Evolutionary conservation across 2,113 vertebrate species (phyloP).

Genomic region (Tricholaema leucomelas): DNA sequence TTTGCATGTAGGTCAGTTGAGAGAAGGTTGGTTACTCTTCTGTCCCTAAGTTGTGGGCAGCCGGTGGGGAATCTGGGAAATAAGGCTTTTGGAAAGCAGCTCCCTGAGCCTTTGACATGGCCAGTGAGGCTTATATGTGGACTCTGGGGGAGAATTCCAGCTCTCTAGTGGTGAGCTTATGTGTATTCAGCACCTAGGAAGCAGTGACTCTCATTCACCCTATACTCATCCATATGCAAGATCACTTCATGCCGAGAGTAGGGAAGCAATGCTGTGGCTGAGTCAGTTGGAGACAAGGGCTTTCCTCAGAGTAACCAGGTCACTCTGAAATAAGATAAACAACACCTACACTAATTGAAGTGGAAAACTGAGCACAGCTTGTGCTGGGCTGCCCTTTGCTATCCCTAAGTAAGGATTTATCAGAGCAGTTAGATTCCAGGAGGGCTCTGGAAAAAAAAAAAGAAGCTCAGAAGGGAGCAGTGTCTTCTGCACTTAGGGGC

Average conservation of each 20-base stretch:
- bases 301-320: background rate
- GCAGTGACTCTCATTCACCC: background rate
- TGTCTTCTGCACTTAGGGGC: background rate
- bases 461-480: background rate
- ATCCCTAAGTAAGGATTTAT: background rate
- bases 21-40: background rate
- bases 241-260: background rate
- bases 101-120: background rate
- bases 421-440: background rate
- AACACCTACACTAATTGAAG: constrained; percentile 22
- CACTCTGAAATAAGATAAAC: constrained; percentile 13
- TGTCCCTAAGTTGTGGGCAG: background rate
- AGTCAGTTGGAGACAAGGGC: background rate
- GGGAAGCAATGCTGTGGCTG: background rate
- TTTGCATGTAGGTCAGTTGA: background rate
- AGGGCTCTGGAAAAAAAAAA: background rate
- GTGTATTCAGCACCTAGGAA: background rate
- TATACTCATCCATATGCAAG: background rate
- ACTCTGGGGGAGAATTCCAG: background rate
- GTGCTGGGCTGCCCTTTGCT: background rate
- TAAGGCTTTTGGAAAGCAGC: background rate
- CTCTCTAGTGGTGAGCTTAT: background rate
- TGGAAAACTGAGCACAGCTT: background rate
- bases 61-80: background rate
- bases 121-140: background rate